phyloP scores from a whole-genome alignment of 1,140 invertebrate genomes.

The Nasonia giraulti region DNA sequence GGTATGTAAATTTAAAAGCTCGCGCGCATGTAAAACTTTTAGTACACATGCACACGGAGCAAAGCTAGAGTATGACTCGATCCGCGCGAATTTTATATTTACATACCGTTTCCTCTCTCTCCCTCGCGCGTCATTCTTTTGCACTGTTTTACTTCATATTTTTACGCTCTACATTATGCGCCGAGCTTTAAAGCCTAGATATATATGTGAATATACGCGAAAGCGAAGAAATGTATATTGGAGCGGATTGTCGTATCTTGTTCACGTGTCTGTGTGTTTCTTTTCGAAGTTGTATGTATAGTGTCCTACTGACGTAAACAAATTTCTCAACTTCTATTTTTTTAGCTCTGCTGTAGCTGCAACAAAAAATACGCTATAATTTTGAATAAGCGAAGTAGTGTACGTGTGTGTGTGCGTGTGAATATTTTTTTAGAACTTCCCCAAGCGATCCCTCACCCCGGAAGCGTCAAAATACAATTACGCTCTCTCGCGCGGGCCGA shows the following conservation, averaged over 20 bases:
- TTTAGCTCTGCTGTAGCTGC: no score
- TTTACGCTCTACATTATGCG: slow-evolving; percentile 7
- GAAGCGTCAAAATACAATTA: neutral
- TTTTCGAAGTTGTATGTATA: neutral
- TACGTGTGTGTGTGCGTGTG: neutral
- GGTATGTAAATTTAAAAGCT: neutral
- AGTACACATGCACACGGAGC: neutral
- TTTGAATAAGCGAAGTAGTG: neutral
- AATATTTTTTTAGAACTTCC: neutral
- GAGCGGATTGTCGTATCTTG: slow-evolving; percentile 62
- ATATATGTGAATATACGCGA: slow-evolving; percentile 50
- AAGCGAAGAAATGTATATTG: slow-evolving; percentile 42
- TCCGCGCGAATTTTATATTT: slow-evolving; percentile 28
- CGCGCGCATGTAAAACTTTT: slow-evolving; percentile 15
- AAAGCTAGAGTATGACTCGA: neutral
- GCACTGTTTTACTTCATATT: neutral
- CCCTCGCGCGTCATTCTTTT: neutral
- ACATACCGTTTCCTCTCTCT: slow-evolving; percentile 5
- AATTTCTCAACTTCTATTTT: neutral
- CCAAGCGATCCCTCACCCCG: neutral
- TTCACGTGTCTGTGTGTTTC: neutral
- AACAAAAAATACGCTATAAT: neutral
- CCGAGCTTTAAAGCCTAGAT: slow-evolving; percentile 46
- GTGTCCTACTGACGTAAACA: slow-evolving; percentile 2
- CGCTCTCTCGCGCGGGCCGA: neutral